These are phyloP conservation scores for Pogonophryne albipinna DNA, from an alignment of 2,797 vertebrate genomes.

Conservation along the genomic window DNA sequence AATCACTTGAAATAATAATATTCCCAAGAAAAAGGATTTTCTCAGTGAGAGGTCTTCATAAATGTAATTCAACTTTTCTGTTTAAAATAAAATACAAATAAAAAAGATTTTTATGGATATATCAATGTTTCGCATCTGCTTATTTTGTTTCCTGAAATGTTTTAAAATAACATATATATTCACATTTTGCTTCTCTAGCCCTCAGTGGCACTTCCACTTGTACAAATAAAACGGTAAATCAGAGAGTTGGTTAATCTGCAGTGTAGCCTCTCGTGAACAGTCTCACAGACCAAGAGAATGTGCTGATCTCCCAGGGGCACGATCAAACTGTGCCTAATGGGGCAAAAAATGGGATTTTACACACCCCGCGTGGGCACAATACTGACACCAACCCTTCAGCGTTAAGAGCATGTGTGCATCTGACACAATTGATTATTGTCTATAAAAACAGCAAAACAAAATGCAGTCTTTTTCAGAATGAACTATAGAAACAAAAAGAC, in stretches of 20 bases:
- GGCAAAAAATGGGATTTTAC: constrained; percentile 75
- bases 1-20: constrained; percentile 18
- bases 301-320: constrained; percentile 50
- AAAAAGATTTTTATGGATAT: not conserved
- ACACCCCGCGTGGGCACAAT: constrained; percentile 66
- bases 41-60: not conserved
- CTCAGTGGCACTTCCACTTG: not conserved
- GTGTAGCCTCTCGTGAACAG: constrained; percentile 27
- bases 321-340: constrained; percentile 78
- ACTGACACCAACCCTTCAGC: constrained; percentile 55
- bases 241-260: constrained; percentile 47
- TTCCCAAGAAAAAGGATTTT: not conserved
- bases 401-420: constrained; percentile 61
- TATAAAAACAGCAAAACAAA: constrained; percentile 57
- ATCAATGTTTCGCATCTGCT: not conserved
- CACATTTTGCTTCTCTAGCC: not conserved
- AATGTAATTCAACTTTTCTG: not conserved
- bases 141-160: not conserved
- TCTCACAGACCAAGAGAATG: constrained; percentile 73
- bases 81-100: not conserved
- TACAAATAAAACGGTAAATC: constrained; percentile 26
- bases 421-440: constrained; percentile 77
- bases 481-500: constrained; percentile 79
- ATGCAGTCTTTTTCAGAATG: constrained; percentile 61
- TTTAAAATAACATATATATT: not conserved